Evolutionary conservation across 1,140 invertebrate genomes (phyloP).

Genomic region (Pogonomyrmex californicus): DNA sequence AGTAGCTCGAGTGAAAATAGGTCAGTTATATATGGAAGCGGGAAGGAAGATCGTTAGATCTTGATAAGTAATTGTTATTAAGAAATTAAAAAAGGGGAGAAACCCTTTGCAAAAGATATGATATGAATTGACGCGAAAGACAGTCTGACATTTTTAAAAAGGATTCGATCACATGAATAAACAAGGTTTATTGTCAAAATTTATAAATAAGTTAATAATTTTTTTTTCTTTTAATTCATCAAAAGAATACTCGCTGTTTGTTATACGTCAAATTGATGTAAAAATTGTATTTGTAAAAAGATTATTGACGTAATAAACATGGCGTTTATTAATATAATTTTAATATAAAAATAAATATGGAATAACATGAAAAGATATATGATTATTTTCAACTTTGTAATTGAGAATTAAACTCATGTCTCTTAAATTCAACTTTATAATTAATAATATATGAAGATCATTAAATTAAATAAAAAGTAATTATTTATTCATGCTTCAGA

Average conservation of each 20-base stretch:
- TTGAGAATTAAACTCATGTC: background rate
- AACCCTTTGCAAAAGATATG: background rate
- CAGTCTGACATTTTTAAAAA: background rate
- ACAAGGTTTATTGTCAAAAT: background rate
- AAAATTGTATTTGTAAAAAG: too few species aligned
- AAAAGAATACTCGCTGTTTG: too few species aligned
- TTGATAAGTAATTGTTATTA: background rate
- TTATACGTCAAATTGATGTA: too few species aligned
- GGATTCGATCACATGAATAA: background rate
- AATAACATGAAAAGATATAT: background rate
- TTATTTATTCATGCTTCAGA: background rate
- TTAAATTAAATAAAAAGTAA: background rate
- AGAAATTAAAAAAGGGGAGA: background rate
- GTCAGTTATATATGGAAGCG: background rate
- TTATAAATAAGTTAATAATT: background rate
- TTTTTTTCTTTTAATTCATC: background rate
- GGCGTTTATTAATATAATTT: background rate
- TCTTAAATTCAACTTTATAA: background rate
- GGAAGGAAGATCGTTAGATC: background rate
- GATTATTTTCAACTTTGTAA: background rate
- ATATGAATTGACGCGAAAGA: background rate
- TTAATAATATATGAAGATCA: background rate
- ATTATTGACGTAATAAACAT: too few species aligned
- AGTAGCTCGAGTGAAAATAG: slow-evolving; percentile 11
- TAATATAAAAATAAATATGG: background rate